These are phyloP conservation scores for Andrena haemorrhoa DNA, from an alignment of 2,888 invertebrate genomes.

Conservation along the genomic window DNA sequence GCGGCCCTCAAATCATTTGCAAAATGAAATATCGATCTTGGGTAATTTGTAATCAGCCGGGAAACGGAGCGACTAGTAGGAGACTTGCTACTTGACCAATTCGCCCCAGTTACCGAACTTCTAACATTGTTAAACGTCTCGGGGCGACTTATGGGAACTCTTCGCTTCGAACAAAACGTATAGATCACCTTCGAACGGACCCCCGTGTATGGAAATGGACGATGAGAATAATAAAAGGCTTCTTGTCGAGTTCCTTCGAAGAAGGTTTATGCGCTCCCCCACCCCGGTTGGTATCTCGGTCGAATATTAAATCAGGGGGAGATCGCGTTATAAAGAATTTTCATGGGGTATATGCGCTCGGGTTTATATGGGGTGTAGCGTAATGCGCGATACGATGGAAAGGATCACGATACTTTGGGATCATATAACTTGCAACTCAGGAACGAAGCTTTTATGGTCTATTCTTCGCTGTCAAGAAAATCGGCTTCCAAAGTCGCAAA, in stretches of 20 bases:
- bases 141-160: slow-evolving; percentile 71
- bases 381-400: neutral
- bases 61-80: slow-evolving; percentile 65
- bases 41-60: slow-evolving; percentile 71
- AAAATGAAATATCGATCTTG: slow-evolving; percentile 73
- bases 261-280: slow-evolving; percentile 40
- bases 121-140: slow-evolving; percentile 78
- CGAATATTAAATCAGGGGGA: slow-evolving; percentile 53
- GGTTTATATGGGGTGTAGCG: slow-evolving; percentile 22
- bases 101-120: slow-evolving; percentile 79
- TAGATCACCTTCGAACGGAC: slow-evolving; percentile 74
- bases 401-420: neutral
- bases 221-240: slow-evolving; percentile 68
- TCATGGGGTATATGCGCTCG: slow-evolving; percentile 44
- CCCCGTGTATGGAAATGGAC: slow-evolving; percentile 57
- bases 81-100: slow-evolving; percentile 71
- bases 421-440: neutral
- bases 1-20: slow-evolving; percentile 64
- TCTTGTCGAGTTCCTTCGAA: slow-evolving; percentile 43
- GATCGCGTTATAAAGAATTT: slow-evolving; percentile 43
- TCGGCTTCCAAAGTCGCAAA: neutral
- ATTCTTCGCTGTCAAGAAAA: neutral
- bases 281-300: slow-evolving; percentile 37
- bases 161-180: slow-evolving; percentile 73
- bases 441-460: neutral